Percentiles rank a stretch among this genome's conserved stretches.
phyloP scores from a whole-genome alignment of 2,113 vertebrate species.

The Poicephalus meyeri region DNA sequence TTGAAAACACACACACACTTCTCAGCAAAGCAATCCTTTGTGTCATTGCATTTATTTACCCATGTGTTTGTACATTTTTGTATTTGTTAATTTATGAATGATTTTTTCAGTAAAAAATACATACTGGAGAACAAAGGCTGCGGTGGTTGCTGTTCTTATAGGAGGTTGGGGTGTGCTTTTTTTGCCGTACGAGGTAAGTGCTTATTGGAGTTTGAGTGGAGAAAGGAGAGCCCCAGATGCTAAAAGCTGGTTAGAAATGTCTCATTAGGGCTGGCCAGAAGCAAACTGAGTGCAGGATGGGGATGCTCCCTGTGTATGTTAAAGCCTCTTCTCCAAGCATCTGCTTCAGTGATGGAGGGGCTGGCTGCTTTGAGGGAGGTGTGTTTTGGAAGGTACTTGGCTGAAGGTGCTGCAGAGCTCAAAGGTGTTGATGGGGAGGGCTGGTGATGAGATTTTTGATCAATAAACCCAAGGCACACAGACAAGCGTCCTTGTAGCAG shows the following conservation, averaged over 20 bases:
- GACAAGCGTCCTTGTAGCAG: neutral
- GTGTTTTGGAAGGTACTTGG: neutral
- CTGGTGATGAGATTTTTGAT: neutral
- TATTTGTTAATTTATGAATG: conserved; percentile 88
- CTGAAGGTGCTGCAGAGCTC: neutral
- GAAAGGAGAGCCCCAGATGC: neutral
- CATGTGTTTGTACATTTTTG: conserved; percentile 88
- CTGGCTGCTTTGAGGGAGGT: neutral
- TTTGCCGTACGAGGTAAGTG: neutral
- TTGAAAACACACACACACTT: conserved; percentile 78
- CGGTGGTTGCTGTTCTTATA: neutral
- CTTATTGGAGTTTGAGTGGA: too few species aligned
- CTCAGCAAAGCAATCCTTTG: conserved; percentile 80
- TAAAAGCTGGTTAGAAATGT: neutral
- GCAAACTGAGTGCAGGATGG: neutral
- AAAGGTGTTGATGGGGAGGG: neutral
- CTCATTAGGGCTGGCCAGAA: neutral
- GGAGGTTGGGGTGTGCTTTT: neutral
- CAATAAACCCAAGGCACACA: neutral
- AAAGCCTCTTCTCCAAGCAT: neutral
- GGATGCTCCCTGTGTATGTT: neutral
- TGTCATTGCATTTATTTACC: conserved; percentile 83
- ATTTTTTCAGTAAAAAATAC: conserved; percentile 85
- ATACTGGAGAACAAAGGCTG: conserved; percentile 73
- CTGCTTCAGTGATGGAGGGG: neutral